Evolutionary conservation across 1,140 invertebrate genomes (phyloP).

Genomic region (Doryteuthis pealeii): DNA sequence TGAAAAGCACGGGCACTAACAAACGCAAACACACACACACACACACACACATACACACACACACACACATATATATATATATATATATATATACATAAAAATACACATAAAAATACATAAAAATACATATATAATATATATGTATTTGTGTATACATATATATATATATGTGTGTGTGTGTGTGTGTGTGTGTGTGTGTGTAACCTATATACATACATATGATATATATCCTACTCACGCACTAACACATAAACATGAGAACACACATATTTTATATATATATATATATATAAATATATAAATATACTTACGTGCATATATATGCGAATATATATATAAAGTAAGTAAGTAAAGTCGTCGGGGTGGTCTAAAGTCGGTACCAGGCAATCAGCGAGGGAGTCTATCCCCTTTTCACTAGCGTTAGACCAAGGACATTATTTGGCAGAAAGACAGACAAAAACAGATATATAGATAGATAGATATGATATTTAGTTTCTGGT

Average conservation of each 20-base stretch:
- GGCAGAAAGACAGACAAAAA: too few relatives aligned
- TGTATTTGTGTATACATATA: not conserved
- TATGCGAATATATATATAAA: not conserved
- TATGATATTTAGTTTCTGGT: too few relatives aligned
- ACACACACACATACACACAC: not conserved
- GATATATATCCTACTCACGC: not conserved
- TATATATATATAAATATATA: conserved; percentile 8
- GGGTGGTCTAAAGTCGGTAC: too few relatives aligned
- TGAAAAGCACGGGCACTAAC: not conserved
- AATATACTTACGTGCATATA: not conserved
- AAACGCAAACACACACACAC: not conserved
- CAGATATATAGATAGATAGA: too few relatives aligned
- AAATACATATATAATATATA: conserved; percentile 1
- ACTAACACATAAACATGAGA: not conserved
- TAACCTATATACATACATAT: not conserved
- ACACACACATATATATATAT: not conserved
- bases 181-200: not conserved
- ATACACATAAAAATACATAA: not conserved
- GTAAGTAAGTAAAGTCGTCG: too few relatives aligned
- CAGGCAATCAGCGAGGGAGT: too few relatives aligned
- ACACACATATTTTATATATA: not conserved
- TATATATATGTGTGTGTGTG: not conserved
- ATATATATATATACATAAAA: not conserved
- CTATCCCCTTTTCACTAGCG: too few relatives aligned
- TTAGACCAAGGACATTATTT: too few relatives aligned